These are phyloP conservation scores for Salminus brasiliensis DNA, from an alignment of 2,113 vertebrate species.

Conservation along the genomic window DNA sequence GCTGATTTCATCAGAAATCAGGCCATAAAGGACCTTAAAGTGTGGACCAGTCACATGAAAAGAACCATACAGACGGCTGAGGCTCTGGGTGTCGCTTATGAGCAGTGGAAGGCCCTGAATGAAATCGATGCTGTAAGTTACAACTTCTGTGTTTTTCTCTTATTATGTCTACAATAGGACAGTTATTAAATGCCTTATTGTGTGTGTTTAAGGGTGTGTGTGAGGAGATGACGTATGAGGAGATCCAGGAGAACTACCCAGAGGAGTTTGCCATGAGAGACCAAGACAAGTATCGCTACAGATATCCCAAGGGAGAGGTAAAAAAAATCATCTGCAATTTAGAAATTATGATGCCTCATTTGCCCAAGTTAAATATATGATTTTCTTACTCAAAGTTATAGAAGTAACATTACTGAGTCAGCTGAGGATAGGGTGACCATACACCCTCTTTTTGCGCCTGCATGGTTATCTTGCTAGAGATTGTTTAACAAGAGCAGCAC, in stretches of 20 bases:
- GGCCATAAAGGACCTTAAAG: constrained; percentile 82
- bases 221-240: constrained; percentile 90
- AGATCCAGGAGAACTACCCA: constrained; percentile 84
- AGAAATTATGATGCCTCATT: no score
- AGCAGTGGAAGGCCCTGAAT: constrained; percentile 94
- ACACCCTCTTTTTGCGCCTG: no score
- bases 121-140: constrained; percentile 88
- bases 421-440: no score
- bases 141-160: neutral
- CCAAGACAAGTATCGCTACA: constrained; percentile 93
- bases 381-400: no score
- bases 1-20: constrained; percentile 81
- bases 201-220: constrained; percentile 81
- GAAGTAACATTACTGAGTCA: no score
- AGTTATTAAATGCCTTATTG: neutral
- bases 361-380: no score
- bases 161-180: neutral
- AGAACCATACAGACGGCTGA: constrained; percentile 89
- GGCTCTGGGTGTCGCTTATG: constrained; percentile 82
- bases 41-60: constrained; percentile 92
- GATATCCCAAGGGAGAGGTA: constrained; percentile 92
- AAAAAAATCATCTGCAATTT: no score
- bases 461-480: no score
- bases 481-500: no score
- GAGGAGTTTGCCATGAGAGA: constrained; percentile 88